Evolutionary conservation across 2,113 vertebrate genomes (phyloP), one percentile per base, ranked within the genome.

Genomic region (Vulpes lagopus): DNA sequence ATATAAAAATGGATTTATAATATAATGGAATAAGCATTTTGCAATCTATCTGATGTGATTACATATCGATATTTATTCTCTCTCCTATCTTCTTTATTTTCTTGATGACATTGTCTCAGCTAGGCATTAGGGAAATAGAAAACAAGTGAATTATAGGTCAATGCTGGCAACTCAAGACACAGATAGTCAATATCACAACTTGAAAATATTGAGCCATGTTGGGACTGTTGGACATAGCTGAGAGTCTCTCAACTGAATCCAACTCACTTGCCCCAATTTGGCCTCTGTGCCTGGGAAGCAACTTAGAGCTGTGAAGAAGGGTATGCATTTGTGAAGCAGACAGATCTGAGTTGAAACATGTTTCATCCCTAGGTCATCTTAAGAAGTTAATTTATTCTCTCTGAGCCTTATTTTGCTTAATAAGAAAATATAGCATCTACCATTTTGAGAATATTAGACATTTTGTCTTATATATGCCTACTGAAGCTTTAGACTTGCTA

Each of bases 11-110:
- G 17, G 16, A 96, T 91, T 79, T 91, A 81, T 73, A 79, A 80
- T 89, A 62, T 51, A 89, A 88, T 89, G 12, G 22, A 95, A 95
- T 89, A 91, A 67, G 35, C 38, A 73, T 43, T 78, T 88, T 91
- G 25, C 55, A 95, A 62, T 85, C 64, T 65, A 85, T 83, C 0
- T 74, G 43, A 96, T 81, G 62, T n/a, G 49, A 96, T 69, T 82
- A 49, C 2, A 80, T 57, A 94, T 62, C 20, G 38, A 82, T 95
- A 93, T 95, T 94, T 95, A 96, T 78, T 91, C 9, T 86, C 14
- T 83, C 11, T 32, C n/a, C 35, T 76, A 57, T 81, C 27, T 85
- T 91, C 32, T 95, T 96, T 83, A 62, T 86, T 43, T 87, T 74
- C 55, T 92, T 84, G 80, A 64, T 92, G 62, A 35, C 16, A 91